These are phyloP conservation scores for Cryptocephalus primarius DNA, from an alignment of 2,888 invertebrate genomes.

Conservation along the genomic window DNA sequence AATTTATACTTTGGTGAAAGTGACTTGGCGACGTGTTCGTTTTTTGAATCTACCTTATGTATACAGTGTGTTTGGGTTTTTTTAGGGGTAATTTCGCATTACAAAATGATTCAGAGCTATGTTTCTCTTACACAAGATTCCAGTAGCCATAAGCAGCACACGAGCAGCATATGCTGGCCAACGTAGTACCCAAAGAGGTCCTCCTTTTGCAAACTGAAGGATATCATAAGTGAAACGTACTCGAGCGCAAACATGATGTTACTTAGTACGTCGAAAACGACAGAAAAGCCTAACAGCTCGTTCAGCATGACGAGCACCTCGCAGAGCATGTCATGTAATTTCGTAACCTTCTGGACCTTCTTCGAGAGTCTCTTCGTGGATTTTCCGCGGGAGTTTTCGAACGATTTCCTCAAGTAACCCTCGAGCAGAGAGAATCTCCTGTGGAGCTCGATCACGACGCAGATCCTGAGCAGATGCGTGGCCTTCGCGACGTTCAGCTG, in stretches of 20 bases:
- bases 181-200: neutral
- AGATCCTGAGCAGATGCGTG: neutral
- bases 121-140: neutral
- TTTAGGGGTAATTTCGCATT: no score
- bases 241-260: slow-evolving; percentile 1
- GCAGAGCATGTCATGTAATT: slow-evolving; percentile 4
- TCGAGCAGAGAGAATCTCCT: no score
- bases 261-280: slow-evolving; percentile 1
- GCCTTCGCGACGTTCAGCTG: neutral
- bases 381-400: no score
- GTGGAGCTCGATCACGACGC: neutral
- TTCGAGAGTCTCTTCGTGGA: neutral
- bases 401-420: no score
- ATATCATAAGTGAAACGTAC: slow-evolving; percentile 2
- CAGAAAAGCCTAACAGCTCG: slow-evolving; percentile 2
- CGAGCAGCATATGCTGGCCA: slow-evolving; percentile 1
- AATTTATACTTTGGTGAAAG: no score
- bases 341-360: slow-evolving; percentile 1
- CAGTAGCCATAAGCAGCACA: slow-evolving; percentile 2
- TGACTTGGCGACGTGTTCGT: no score
- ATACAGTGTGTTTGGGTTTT: no score
- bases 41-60: no score
- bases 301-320: slow-evolving; percentile 2
- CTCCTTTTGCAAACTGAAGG: slow-evolving; percentile 1
- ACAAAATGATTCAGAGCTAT: no score